Evolutionary conservation across 2,113 vertebrate species (phyloP).

Genomic region (Pelvicachromis taeniatus): DNA sequence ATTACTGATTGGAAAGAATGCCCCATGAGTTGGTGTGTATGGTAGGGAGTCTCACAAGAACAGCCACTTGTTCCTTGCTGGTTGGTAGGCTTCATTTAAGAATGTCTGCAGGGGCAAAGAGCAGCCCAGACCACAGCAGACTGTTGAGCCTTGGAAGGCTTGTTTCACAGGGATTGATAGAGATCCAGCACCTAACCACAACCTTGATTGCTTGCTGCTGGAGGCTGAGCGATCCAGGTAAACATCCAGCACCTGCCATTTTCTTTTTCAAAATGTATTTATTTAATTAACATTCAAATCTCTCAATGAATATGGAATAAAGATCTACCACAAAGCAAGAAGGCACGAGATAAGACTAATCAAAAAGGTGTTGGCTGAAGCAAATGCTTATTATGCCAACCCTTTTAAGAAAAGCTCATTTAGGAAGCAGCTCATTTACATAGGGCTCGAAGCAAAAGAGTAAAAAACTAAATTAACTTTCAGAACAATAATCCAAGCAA

Average conservation of each 20-base stretch:
- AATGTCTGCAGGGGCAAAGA: background rate
- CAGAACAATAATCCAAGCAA: no score
- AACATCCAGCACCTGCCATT: background rate
- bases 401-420: no score
- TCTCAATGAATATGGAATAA: no score
- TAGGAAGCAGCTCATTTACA: no score
- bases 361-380: no score
- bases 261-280: no score
- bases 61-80: background rate
- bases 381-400: no score
- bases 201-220: background rate
- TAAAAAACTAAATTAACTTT: no score
- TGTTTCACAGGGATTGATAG: background rate
- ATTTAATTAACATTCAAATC: no score
- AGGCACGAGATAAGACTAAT: no score
- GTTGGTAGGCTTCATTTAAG: background rate
- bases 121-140: background rate
- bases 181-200: background rate
- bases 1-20: background rate
- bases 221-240: background rate
- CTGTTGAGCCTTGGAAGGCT: background rate
- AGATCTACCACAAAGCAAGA: no score
- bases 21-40: background rate
- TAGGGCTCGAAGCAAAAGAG: no score
- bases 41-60: background rate